phyloP scores from a whole-genome alignment of 37 sponge, comb jelly and placozoan species.

The Chondrosia reniformis region DNA sequence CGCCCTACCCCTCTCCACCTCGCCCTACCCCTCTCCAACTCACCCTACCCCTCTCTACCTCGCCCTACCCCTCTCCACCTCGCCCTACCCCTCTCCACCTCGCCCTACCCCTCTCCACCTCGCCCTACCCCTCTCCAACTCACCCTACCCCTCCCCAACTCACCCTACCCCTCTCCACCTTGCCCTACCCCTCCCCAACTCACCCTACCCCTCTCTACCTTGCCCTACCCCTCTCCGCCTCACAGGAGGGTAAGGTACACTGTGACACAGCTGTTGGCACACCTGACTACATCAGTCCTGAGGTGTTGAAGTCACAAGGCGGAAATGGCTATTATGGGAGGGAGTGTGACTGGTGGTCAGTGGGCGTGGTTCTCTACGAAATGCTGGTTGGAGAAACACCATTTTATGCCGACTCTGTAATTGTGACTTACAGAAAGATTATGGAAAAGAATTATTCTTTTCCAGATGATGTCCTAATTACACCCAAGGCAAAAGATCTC shows the following conservation, averaged over 20 bases:
- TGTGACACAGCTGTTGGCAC: constrained; percentile 97
- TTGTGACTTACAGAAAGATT: constrained; percentile 92
- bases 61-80: neutral
- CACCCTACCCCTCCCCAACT: neutral
- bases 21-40: neutral
- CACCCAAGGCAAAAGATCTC: constrained; percentile 61
- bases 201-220: neutral
- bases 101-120: neutral
- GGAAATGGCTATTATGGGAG: constrained; percentile 88
- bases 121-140: neutral
- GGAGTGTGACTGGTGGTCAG: constrained; percentile 99
- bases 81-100: neutral
- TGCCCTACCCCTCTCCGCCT: neutral
- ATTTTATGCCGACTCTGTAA: constrained; percentile 92
- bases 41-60: neutral
- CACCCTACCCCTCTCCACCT: neutral
- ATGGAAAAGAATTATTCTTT: constrained; percentile 91
- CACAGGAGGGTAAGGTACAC: constrained; percentile 76
- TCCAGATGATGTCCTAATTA: constrained; percentile 61
- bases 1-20: neutral
- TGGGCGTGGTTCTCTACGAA: constrained; percentile 95
- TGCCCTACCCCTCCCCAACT: neutral
- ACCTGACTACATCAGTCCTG: constrained; percentile 98
- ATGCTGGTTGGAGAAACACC: constrained; percentile 95
- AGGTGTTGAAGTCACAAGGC: constrained; percentile 91